Base-by-base conservation (phyloP, 2,888 invertebrate species). In the Drosophila mimica region DNA sequence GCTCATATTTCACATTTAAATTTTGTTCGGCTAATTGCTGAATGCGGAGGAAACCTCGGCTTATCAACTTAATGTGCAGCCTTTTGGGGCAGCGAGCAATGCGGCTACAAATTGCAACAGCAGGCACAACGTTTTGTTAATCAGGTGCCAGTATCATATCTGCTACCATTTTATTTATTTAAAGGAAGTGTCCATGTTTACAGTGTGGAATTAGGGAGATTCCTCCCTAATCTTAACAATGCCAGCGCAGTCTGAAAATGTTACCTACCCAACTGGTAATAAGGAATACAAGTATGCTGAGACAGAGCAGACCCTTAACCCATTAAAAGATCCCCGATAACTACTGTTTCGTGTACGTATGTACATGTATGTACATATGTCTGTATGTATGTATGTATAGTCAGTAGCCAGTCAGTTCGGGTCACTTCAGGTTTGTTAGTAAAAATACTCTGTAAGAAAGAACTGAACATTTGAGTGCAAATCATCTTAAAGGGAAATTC, bases 41-140 rank as follows among this genome's bases (percentile, higher is more conserved):
- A 51, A 60, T 56, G 56, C 59, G 64, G 40, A n/a, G 62, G 28
- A 46, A 61, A 4, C 34, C 46, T 34, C 53, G 48, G 71, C 70
- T 76, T 87, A 83, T 79, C 74, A 79, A 69, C 61, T 83, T 73
- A 73, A 79, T 69, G 72, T 61, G 79, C 67, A 57, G 51, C 54
- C n/a, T 58, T 66, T 58, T 51, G 33, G 28, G 64, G 40, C 62
- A 36, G 63, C 49, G 5, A 31, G 54, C 25, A 6, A 25, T 20
- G 49, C 30, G 20, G 38, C n/a, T 17, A 38, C 30, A 30, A 38
- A 52, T 57, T 72, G 33, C 61, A 28, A 49, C 9, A 70, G 11
- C 53, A 62, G 51, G 17, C 25, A 48, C 15, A 65, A 33, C 13
- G 15, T 6, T 52, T 52, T 52, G 15, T 9, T 25, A 49, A 28